Evolutionary conservation across 35 echinoderm and acorn worm species (phyloP), one percentile per base, ranked within the genome.

Genomic region (Patiria miniata): DNA sequence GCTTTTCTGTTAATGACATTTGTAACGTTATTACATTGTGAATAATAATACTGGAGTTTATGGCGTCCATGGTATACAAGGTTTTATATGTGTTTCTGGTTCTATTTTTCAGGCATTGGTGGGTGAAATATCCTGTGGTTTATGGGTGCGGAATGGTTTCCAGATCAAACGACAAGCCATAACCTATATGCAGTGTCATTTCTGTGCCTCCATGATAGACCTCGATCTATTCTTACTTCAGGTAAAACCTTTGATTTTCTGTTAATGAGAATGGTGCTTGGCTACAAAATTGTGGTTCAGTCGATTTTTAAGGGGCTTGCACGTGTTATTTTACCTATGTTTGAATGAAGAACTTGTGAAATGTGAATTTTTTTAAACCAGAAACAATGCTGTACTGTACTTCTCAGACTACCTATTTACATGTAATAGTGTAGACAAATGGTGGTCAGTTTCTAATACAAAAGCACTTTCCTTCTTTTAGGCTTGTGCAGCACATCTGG

Each of bases 141-240:
- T 94, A 91, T 97, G 95, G 95, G 89, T 94, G 51, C 80, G 95
- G 0, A 97, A 97, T 65, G 95, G 95, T 42, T 84, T 97, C 7
- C 95, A 97, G 59, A 97, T 97, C 60, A 93, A 83, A 37, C 90
- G 91, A 36, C 95, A 97, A 83, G 95, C 95, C 9, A 94, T 97
- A 89, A 97, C 95, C 5, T 97, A 97, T 77, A 40, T 88, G 16
- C 95, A 97, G 80, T 93, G 95, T 73, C 95, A 97, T 77, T 97
- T 97, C 78, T 97, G 95, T 88, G 89, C 91, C 36, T 97, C 95
- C 7, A 97, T 97, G 95, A 82, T 80, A 0, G 95, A 97, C 78
- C 89, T 93, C 8, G 95, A 97, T 88, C 80, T 97, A 1, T 97
- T 90, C 89, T 88, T 97, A 22, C 87, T 97, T 22, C 95, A 97